Conservation (phyloP, 2,797 vertebrate species). For the Phrynocephalus forsythii region DNA sequence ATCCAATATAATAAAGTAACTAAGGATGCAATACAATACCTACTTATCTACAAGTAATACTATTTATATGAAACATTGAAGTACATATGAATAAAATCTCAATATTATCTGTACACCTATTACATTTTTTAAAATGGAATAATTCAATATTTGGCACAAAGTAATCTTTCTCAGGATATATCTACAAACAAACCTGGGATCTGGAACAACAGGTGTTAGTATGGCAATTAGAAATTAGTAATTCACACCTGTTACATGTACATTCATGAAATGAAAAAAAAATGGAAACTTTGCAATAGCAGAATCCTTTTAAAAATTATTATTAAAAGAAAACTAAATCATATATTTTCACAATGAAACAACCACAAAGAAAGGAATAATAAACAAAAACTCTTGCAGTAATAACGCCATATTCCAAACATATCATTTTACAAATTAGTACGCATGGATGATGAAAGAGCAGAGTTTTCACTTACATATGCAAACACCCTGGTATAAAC, state of each 20-base stretch:
- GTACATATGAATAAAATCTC: not conserved
- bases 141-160: not conserved
- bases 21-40: not conserved
- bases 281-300: not conserved
- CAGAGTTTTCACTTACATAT: no score
- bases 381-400: no score
- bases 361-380: no score
- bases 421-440: no score
- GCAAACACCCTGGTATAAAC: no score
- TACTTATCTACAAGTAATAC: not conserved
- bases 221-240: not conserved
- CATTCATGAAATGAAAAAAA: not conserved
- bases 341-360: no score
- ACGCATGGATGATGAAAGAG: no score
- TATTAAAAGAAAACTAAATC: no score
- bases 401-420: no score
- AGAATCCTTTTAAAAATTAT: no score
- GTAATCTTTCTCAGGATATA: not conserved
- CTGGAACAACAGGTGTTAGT: not conserved
- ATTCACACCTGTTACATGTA: not conserved
- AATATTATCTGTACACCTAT: not conserved
- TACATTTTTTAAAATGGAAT: not conserved
- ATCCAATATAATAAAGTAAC: not conserved
- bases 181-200: not conserved
- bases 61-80: not conserved